These are phyloP conservation scores for Tichodroma muraria DNA, from an alignment of 2,113 vertebrate species.

Conservation along the genomic window DNA sequence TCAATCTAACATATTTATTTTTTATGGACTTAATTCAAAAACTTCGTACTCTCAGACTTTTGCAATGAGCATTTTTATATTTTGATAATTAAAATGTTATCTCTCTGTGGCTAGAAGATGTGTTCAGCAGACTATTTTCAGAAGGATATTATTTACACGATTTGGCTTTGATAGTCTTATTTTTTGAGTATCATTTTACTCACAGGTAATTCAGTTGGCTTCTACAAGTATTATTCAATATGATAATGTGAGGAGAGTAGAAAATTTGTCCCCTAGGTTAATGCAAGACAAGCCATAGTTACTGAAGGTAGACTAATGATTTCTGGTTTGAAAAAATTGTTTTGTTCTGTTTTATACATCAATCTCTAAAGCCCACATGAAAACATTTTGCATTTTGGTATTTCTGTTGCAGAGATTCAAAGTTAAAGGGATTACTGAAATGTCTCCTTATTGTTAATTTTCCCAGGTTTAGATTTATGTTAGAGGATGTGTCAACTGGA, in stretches of 20 bases:
- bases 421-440: neutral
- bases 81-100: slow-evolving; percentile 5
- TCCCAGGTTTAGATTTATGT: neutral
- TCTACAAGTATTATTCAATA: neutral
- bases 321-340: neutral
- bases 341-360: neutral
- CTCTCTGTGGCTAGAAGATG: neutral
- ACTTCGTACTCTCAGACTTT: neutral
- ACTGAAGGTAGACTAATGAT: neutral
- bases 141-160: slow-evolving; percentile 19
- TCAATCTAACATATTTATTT: neutral
- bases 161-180: neutral
- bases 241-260: neutral
- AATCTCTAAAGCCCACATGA: neutral
- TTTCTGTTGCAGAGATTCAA: neutral
- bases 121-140: neutral
- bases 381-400: neutral
- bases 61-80: neutral
- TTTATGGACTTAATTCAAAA: slow-evolving; percentile 12
- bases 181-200: slow-evolving; percentile 4
- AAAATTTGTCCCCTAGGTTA: neutral
- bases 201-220: neutral
- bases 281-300: neutral
- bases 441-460: neutral
- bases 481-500: neutral